Evolutionary conservation across 1,140 invertebrate genomes (phyloP).

Genomic region (Paracyclopina nana): DNA sequence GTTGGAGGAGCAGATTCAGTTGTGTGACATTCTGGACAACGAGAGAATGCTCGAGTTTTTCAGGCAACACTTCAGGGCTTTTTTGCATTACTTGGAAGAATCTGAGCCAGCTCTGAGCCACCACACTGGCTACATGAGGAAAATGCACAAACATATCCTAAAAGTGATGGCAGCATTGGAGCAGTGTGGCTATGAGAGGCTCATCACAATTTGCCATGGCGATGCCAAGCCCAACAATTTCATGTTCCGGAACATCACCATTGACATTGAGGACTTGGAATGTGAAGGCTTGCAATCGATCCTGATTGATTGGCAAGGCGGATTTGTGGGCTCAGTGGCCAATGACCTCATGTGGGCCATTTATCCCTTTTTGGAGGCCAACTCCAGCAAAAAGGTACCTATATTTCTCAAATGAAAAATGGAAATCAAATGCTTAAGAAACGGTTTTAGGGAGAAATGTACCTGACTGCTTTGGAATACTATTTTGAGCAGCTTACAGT

Average conservation of each 20-base stretch:
- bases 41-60: background rate
- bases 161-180: constrained; percentile 13
- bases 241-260: constrained; percentile 9
- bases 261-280: constrained; percentile 16
- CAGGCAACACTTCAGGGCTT: background rate
- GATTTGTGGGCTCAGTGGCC: constrained; percentile 12
- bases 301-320: constrained; percentile 16
- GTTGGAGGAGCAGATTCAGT: constrained; percentile 7
- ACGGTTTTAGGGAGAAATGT: background rate
- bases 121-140: constrained; percentile 13
- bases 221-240: constrained; percentile 17
- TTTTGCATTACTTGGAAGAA: constrained; percentile 9
- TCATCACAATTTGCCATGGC: constrained; percentile 13
- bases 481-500: constrained; percentile 3
- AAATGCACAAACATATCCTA: constrained; percentile 7
- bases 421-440: no score
- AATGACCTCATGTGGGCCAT: constrained; percentile 17
- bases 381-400: no score
- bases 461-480: constrained; percentile 5
- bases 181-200: background rate
- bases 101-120: background rate
- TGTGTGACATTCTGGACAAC: constrained; percentile 3
- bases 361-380: constrained; percentile 11
- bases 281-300: constrained; percentile 16
- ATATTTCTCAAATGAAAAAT: no score